Percentiles rank a stretch among this genome's conserved stretches.
Evolutionary conservation across 2,888 invertebrate genomes (phyloP).

Genomic region (Acleris cristana): DNA sequence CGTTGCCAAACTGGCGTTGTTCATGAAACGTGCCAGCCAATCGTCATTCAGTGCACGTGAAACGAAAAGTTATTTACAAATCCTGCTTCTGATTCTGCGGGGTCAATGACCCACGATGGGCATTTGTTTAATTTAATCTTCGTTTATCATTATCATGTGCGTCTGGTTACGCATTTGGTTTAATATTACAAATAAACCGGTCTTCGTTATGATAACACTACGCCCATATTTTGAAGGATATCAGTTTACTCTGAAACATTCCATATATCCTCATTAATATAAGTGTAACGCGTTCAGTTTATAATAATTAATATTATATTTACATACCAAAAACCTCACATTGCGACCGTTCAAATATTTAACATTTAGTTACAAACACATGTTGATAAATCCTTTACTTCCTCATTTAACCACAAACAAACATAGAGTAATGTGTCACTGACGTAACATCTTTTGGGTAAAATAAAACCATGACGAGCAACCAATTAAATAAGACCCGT

Average conservation of each 20-base stretch:
- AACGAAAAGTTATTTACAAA: constrained; percentile 22
- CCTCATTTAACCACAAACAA: constrained; percentile 14
- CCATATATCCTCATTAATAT: no score
- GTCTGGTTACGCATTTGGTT: constrained; percentile 22
- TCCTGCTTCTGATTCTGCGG: constrained; percentile 37
- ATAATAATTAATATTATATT: no score
- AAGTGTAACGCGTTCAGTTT: no score
- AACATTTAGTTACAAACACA: neutral
- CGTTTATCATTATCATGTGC: constrained; percentile 42
- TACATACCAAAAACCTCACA: no score
- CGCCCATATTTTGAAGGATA: constrained; percentile 4
- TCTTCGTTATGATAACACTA: constrained; percentile 9
- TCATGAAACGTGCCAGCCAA: constrained; percentile 15
- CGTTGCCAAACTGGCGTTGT: constrained; percentile 7
- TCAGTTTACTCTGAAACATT: neutral
- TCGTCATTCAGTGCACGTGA: constrained; percentile 14
- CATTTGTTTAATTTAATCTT: constrained; percentile 50
- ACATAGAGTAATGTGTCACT: constrained; percentile 12
- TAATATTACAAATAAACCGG: constrained; percentile 19
- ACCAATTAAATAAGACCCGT: constrained; percentile 8
- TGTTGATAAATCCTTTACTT: constrained; percentile 5
- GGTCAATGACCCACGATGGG: constrained; percentile 50
- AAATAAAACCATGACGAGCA: neutral
- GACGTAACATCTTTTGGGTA: constrained; percentile 10
- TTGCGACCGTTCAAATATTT: neutral